phyloP scores from a whole-genome alignment of 2,888 invertebrate species.

The Caenorhabditis virilis region DNA sequence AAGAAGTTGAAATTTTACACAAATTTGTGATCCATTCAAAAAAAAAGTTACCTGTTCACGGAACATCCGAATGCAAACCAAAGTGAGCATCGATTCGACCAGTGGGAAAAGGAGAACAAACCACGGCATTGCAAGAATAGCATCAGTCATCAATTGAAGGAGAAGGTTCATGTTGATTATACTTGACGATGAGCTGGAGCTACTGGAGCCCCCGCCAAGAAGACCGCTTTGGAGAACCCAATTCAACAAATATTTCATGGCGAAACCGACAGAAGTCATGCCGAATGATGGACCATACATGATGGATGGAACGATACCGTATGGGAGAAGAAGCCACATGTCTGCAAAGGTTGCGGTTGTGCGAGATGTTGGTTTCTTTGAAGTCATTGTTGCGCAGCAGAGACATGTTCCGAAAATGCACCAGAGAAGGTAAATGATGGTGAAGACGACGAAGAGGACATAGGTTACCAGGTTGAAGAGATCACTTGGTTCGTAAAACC shows the following conservation, averaged over 20 bases:
- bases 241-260: slow-evolving; percentile 35
- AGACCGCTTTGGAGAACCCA: slow-evolving; percentile 35
- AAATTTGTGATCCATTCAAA: too few relatives aligned
- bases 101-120: slow-evolving; percentile 51
- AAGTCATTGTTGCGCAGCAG: slow-evolving; percentile 33
- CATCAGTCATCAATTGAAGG: slow-evolving; percentile 38
- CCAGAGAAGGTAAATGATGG: slow-evolving; percentile 45
- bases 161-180: slow-evolving; percentile 36
- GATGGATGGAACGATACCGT: slow-evolving; percentile 38
- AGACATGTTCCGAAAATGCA: slow-evolving; percentile 49
- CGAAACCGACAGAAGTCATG: slow-evolving; percentile 42
- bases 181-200: slow-evolving; percentile 1
- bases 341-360: slow-evolving; percentile 38
- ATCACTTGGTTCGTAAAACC: slow-evolving; percentile 49
- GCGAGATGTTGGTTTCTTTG: slow-evolving; percentile 24
- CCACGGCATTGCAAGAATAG: slow-evolving; percentile 47
- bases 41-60: slow-evolving; percentile 38
- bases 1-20: too few relatives aligned
- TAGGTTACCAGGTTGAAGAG: slow-evolving; percentile 48
- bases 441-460: slow-evolving; percentile 38
- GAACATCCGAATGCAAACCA: slow-evolving; percentile 43
- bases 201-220: slow-evolving; percentile 7
- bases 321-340: slow-evolving; percentile 50
- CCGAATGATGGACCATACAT: slow-evolving; percentile 50
- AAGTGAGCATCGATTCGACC: slow-evolving; percentile 40